These are phyloP conservation scores for Diarsia mendica DNA, from an alignment of 2,888 invertebrate species.

Conservation along the genomic window DNA sequence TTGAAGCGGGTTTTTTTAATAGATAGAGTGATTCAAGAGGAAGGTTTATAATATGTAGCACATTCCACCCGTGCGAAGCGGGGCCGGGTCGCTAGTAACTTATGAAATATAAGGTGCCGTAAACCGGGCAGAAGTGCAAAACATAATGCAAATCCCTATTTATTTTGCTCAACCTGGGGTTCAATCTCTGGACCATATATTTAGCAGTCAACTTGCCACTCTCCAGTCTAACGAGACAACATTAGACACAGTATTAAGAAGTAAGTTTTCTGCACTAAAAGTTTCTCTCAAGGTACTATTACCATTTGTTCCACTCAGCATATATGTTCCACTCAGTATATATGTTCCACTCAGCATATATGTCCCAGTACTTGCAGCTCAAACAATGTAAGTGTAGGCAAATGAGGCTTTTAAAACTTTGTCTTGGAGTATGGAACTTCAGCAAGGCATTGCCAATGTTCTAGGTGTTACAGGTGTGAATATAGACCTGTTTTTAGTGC, in stretches of 20 bases:
- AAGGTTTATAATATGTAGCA: no score
- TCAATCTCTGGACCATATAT: background rate
- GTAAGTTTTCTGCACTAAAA: conserved; percentile 12
- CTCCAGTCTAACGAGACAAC: background rate
- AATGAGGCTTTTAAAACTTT: conserved; percentile 51
- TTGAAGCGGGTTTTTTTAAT: no score
- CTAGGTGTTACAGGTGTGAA: conserved; percentile 30
- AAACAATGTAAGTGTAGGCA: conserved; percentile 36
- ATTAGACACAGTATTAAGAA: background rate
- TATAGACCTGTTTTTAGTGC: background rate
- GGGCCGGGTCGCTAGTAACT: no score
- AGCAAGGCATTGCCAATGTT: background rate
- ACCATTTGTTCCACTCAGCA: conserved; percentile 20
- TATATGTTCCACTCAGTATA: background rate
- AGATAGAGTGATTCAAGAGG: no score
- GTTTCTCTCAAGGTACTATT: background rate
- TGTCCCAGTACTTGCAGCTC: conserved; percentile 12
- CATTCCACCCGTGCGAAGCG: no score
- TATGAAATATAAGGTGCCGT: background rate
- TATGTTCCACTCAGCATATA: conserved; percentile 1
- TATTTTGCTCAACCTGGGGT: background rate
- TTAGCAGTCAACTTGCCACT: background rate
- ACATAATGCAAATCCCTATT: background rate
- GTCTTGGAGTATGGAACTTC: conserved; percentile 9
- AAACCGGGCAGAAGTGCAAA: background rate